Percentiles rank a stretch among this genome's conserved stretches.
Evolutionary conservation across 2,888 invertebrate species (phyloP).

Genomic region (Tachina lurida): DNA sequence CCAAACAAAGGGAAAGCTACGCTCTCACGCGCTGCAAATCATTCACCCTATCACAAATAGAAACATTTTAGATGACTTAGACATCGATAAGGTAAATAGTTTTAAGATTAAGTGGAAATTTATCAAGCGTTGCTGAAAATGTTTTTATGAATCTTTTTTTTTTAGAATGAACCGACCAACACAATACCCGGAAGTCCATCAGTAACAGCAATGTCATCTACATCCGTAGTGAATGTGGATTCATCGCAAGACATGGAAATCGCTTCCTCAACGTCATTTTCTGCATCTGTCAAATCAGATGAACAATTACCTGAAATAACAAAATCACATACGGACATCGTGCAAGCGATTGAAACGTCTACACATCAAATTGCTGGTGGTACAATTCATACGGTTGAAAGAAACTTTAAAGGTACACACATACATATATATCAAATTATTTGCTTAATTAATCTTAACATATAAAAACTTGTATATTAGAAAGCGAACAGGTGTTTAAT

Average conservation of each 20-base stretch:
- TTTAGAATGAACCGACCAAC: slow-evolving; percentile 40
- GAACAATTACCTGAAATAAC: slow-evolving; percentile 41
- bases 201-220: slow-evolving; percentile 6
- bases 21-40: slow-evolving; percentile 73
- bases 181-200: background rate
- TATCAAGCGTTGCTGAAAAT: background rate
- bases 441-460: too few relatives aligned
- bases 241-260: slow-evolving; percentile 29
- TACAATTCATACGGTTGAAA: slow-evolving; percentile 2
- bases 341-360: slow-evolving; percentile 8
- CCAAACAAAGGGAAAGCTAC: slow-evolving; percentile 42
- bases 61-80: slow-evolving; percentile 80
- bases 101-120: background rate
- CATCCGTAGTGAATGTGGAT: slow-evolving; percentile 19
- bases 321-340: slow-evolving; percentile 26
- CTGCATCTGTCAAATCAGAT: slow-evolving; percentile 66
- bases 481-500: too few relatives aligned
- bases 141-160: background rate
- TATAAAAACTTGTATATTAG: too few relatives aligned
- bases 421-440: background rate
- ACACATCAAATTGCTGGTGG: slow-evolving; percentile 39
- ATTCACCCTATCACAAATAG: slow-evolving; percentile 84
- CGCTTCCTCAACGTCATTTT: slow-evolving; percentile 4
- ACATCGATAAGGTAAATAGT: slow-evolving; percentile 74
- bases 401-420: slow-evolving; percentile 45